Conservation (phyloP, 2,113 vertebrate species). For the Cyanoramphus novaezelandiae region DNA sequence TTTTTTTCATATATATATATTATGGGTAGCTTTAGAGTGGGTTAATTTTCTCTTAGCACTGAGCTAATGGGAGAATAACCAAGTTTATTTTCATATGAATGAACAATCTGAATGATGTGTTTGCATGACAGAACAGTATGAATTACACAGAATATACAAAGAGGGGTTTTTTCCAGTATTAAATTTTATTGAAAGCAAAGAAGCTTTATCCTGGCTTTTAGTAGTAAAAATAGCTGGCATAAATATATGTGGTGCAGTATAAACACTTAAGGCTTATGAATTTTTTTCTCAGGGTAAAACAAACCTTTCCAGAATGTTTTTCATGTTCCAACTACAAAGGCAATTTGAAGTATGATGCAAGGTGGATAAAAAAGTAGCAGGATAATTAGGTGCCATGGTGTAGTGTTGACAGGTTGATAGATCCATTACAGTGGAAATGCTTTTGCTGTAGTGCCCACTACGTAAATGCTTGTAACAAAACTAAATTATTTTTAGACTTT, state of each 20-base stretch:
- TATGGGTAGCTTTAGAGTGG: neutral
- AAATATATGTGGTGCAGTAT: neutral
- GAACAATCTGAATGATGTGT: neutral
- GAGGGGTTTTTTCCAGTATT: neutral
- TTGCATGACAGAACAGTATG: neutral
- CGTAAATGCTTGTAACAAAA: neutral
- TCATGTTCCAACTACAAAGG: neutral
- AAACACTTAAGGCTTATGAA: neutral
- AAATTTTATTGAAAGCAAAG: neutral
- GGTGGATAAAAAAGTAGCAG: neutral
- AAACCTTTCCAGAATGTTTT: neutral
- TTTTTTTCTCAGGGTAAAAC: neutral
- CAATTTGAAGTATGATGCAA: neutral
- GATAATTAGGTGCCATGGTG: neutral
- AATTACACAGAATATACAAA: neutral
- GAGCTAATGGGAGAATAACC: neutral
- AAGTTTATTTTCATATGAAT: neutral
- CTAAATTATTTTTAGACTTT: neutral
- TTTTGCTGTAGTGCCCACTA: neutral
- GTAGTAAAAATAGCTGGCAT: neutral
- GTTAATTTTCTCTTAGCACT: neutral
- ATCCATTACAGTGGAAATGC: neutral
- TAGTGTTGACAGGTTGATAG: neutral
- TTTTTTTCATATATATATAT: neutral
- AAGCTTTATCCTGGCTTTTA: neutral